Evolutionary conservation across 2,113 vertebrate genomes (phyloP), one percentile per base, ranked within the genome.

Genomic region (Plecturocebus donacophilus): DNA sequence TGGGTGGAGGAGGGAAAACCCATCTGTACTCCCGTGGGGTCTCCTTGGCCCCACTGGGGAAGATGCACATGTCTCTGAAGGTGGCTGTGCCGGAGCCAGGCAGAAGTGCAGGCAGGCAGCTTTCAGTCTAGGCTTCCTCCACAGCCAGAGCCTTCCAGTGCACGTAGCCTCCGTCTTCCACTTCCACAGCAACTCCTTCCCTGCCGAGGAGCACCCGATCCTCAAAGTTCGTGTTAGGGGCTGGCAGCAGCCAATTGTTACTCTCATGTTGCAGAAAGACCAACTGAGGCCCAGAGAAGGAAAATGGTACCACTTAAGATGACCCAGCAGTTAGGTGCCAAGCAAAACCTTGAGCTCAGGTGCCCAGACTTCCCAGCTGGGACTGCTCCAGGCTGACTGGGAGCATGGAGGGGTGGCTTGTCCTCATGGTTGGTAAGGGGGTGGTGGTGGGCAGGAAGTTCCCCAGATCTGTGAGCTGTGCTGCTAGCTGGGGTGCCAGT

Each of bases 221-320:
- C 47, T 71, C 30, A 81, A 35, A 56, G 23, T 12, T 54, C 21
- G 25, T 45, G 1, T 77, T 40, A 77, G 25, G 4, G 20, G 17
- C 61, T 23, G 47, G 56, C 66, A 73, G 3, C 35, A 64, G 47
- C 23, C 38, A 83, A 6, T 40, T 8, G 21, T 92, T 61, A 54
- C 47, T 42, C 30, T 10, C 17, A 20, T 45, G 86, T 86, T 66
- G 10, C 49, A 95, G 84, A n/a, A 45, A 56, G 42, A 70, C 45
- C 87, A 70, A 92, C 68, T 58, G 75, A 94, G 68, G 21, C 20
- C 40, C 23, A 45, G 70, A 82, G 71, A 76, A 94, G 70, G 49
- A 87, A 75, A 54, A 47, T 68, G n/a, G 7, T 3, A 38, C 1
- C 61, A 66, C 66, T 56, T 40, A 75, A 90, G 97, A 56, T 79